A percentile compares a stretch with the other conserved stretches of the same genome.
Evolutionary conservation across 2,888 invertebrate genomes (phyloP).

Genomic region (Tanytarsus gracilentus): DNA sequence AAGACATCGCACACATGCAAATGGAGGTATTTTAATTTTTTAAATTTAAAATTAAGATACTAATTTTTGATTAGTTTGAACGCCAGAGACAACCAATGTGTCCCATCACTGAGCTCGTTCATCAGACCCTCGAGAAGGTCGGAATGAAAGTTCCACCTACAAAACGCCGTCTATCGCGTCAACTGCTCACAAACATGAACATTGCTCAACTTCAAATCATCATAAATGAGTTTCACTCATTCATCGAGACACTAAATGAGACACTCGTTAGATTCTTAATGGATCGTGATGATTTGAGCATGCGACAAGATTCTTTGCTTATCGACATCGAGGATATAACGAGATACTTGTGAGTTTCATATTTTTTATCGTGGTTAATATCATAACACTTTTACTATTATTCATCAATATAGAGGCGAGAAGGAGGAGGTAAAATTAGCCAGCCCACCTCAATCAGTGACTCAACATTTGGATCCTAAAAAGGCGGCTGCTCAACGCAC

Average conservation of each 20-base stretch:
- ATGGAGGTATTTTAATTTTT: conserved; percentile 57
- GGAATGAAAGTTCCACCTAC: conserved; percentile 75
- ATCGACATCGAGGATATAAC: conserved; percentile 95
- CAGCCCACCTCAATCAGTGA: not conserved
- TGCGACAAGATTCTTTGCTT: conserved; percentile 96
- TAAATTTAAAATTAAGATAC: not conserved
- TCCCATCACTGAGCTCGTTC: conserved; percentile 79
- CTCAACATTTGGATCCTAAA: not conserved
- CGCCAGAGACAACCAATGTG: conserved; percentile 62
- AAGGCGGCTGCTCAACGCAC: not conserved
- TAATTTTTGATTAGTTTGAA: conserved; percentile 44
- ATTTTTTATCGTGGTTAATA: not conserved
- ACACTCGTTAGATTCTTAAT: conserved; percentile 79
- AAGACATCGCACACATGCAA: conserved; percentile 84
- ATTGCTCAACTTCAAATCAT: conserved; percentile 85
- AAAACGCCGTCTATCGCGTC: conserved; percentile 71
- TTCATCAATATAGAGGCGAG: conserved; percentile 21
- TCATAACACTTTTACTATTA: not conserved
- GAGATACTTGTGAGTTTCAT: conserved; percentile 64
- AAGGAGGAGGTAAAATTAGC: conserved; percentile 18
- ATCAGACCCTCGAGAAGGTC: conserved; percentile 69
- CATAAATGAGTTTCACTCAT: conserved; percentile 87
- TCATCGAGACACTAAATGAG: conserved; percentile 88
- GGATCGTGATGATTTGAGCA: conserved; percentile 90
- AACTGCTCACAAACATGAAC: conserved; percentile 85